phyloP scores from a whole-genome alignment of 2,797 vertebrate genomes.

The Takifugu rubripes region DNA sequence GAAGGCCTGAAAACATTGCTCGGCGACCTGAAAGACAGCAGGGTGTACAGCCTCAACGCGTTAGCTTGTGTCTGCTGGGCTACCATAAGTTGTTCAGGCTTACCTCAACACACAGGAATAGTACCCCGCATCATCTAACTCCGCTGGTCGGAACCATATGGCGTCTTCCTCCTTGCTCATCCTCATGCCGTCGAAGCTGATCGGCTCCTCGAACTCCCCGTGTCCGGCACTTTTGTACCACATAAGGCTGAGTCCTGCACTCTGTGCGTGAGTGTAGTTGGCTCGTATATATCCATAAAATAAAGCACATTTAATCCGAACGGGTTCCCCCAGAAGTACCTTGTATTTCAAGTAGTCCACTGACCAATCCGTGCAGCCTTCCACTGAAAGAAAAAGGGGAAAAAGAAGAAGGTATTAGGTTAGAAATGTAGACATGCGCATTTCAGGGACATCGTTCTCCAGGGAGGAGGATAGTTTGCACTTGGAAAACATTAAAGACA shows the following conservation, averaged over 20 bases:
- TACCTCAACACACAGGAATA: constrained; percentile 91
- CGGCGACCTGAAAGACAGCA: too few species aligned
- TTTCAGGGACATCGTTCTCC: too few species aligned
- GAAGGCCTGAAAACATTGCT: too few species aligned
- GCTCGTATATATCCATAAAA: constrained; percentile 99
- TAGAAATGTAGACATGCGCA: background rate
- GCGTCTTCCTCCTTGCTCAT: constrained; percentile 99
- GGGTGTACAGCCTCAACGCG: too few species aligned
- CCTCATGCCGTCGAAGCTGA: constrained; percentile 92
- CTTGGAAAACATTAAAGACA: too few species aligned
- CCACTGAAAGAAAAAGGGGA: constrained; percentile 76
- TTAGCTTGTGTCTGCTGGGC: too few species aligned
- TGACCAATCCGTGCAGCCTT: constrained; percentile 98
- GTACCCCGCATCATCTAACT: constrained; percentile 90
- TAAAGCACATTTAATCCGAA: constrained; percentile 97
- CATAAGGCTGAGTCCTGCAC: constrained; percentile 97
- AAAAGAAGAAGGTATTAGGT: constrained; percentile 1
- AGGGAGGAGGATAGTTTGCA: too few species aligned
- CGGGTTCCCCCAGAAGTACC: constrained; percentile 95
- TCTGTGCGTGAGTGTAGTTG: constrained; percentile 96
- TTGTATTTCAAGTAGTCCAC: constrained; percentile 98
- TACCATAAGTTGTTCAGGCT: background rate
- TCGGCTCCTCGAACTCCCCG: constrained; percentile 94
- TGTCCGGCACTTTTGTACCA: constrained; percentile 98
- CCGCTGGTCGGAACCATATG: constrained; percentile 95